A percentile compares a stretch with the other conserved stretches of the same genome.
Conservation (phyloP, 2,113 vertebrate genomes). For the Cebus imitator region DNA sequence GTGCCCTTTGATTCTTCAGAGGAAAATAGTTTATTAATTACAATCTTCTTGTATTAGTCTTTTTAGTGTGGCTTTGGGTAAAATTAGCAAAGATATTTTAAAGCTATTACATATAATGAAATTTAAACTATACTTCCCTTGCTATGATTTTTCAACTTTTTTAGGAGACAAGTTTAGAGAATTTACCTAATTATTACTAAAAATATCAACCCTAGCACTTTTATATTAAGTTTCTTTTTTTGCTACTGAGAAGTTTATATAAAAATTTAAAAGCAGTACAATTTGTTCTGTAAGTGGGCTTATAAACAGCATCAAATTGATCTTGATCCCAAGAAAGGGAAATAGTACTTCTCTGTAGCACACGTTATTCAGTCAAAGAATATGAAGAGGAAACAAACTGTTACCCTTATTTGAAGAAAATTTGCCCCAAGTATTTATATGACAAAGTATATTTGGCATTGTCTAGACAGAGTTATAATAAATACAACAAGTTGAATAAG, state of each 20-base stretch:
- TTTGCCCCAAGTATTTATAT: slow-evolving; percentile 71
- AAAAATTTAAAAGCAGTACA: slow-evolving; percentile 32
- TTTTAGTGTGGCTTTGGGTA: slow-evolving; percentile 32
- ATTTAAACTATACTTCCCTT: slow-evolving; percentile 25
- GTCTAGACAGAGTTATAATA: slow-evolving; percentile 82
- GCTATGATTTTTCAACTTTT: slow-evolving; percentile 37
- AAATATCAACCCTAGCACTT: neutral
- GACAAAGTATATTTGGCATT: slow-evolving; percentile 70
- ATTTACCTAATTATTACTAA: slow-evolving; percentile 46
- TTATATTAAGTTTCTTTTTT: neutral
- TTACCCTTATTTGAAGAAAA: slow-evolving; percentile 71
- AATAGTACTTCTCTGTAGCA: slow-evolving; percentile 31
- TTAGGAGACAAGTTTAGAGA: neutral
- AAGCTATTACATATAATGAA: slow-evolving; percentile 27
- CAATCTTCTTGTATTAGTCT: slow-evolving; percentile 5
- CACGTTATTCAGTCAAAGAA: slow-evolving; percentile 64
- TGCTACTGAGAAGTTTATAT: slow-evolving; percentile 27
- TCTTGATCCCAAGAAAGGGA: slow-evolving; percentile 39
- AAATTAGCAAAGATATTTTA: slow-evolving; percentile 49
- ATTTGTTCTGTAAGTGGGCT: slow-evolving; percentile 57
- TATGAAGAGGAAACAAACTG: slow-evolving; percentile 47
- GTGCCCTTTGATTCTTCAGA: neutral
- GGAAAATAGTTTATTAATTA: slow-evolving; percentile 36
- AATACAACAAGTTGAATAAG: slow-evolving; percentile 75
- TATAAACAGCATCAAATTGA: slow-evolving; percentile 38